phyloP scores from a whole-genome alignment of 2,113 vertebrate species.

The Sarotherodon lohbergeri region DNA sequence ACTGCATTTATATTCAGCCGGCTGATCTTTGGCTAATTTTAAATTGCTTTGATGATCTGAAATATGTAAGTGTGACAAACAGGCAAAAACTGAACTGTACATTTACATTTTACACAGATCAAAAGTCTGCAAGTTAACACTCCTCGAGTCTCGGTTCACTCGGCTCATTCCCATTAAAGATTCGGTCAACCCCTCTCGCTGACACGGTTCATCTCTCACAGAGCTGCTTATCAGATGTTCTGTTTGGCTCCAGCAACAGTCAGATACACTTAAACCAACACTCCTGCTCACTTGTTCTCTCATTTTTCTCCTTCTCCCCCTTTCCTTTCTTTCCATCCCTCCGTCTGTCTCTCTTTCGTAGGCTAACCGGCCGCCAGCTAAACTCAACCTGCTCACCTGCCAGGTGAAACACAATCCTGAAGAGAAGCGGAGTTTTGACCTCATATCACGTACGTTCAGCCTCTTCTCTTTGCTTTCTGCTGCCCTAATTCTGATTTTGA shows the following conservation, averaged over 20 bases:
- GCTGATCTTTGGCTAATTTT: background rate
- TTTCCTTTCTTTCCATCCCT: background rate
- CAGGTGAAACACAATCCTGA: constrained; percentile 98
- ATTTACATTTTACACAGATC: background rate
- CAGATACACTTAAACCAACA: background rate
- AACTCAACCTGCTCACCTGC: constrained; percentile 98
- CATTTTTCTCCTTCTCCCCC: background rate
- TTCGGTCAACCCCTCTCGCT: background rate
- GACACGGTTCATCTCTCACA: background rate
- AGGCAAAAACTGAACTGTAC: background rate
- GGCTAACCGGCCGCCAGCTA: constrained; percentile 96
- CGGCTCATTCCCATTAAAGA: background rate
- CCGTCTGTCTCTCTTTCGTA: constrained; percentile 32
- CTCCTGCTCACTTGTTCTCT: background rate
- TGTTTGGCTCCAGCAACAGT: background rate
- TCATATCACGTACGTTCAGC: constrained; percentile 90
- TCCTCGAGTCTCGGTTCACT: background rate
- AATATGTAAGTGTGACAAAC: background rate
- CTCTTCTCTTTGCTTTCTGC: background rate
- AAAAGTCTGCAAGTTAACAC: background rate
- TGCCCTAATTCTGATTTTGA: background rate
- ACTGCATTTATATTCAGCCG: background rate
- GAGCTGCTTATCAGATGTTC: constrained; percentile 31
- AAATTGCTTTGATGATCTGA: background rate
- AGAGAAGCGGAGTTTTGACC: constrained; percentile 98